Evolutionary conservation across 2,113 vertebrate genomes (phyloP).

Genomic region (Hemibates koningsi): DNA sequence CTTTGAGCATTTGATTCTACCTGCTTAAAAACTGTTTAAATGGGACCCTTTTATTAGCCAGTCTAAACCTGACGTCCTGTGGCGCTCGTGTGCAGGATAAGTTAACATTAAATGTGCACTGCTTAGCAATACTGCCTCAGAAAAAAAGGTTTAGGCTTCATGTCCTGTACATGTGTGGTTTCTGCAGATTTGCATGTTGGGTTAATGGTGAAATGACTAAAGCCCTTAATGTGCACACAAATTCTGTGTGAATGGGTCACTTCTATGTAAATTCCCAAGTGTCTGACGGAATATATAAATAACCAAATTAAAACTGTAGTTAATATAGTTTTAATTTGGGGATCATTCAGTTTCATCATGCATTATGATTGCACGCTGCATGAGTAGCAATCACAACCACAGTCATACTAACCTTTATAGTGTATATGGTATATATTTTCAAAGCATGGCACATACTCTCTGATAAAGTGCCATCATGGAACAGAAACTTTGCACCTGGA

Average conservation of each 20-base stretch:
- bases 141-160: not conserved
- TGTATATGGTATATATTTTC: not conserved
- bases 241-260: not conserved
- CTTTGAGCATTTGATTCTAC: not conserved
- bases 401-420: not conserved
- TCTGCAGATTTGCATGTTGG: not conserved
- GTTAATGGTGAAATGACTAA: not conserved
- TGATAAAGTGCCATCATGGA: not conserved
- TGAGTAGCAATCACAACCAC: not conserved
- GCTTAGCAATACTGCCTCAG: not conserved
- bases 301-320: not conserved
- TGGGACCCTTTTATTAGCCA: not conserved
- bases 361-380: not conserved
- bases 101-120: not conserved
- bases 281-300: not conserved
- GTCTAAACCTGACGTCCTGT: not conserved
- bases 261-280: not conserved
- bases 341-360: not conserved
- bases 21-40: not conserved
- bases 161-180: not conserved
- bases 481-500: not conserved
- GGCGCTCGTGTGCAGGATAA: not conserved
- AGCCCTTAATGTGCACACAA: not conserved
- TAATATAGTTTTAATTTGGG: not conserved
- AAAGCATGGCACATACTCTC: not conserved